Conservation (phyloP, 92 coral and sea anemone genomes). For the Montipora capitata region DNA sequence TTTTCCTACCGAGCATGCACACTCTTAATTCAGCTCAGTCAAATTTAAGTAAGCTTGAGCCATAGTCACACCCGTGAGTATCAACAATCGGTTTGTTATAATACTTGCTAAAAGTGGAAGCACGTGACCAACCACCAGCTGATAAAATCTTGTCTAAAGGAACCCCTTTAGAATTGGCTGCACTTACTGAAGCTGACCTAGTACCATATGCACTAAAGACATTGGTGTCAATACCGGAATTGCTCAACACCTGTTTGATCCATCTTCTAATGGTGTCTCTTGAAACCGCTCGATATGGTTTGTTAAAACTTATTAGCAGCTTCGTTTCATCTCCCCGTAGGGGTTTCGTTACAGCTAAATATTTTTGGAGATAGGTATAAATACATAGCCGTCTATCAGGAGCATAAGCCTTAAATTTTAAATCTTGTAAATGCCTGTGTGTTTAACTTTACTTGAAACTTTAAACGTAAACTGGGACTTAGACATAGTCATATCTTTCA, state of each 20-base stretch:
- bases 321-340: conserved; percentile 9
- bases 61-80: neutral
- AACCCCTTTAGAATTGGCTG: conserved; percentile 12
- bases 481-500: too few relatives aligned
- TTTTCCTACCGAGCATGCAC: neutral
- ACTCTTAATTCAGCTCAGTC: neutral
- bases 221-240: neutral
- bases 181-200: conserved; percentile 21
- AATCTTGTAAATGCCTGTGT: too few relatives aligned
- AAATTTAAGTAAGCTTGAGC: neutral
- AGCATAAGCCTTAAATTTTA: too few relatives aligned
- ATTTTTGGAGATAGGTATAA: neutral
- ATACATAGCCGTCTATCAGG: too few relatives aligned
- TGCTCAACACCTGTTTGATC: neutral
- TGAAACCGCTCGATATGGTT: conserved; percentile 48
- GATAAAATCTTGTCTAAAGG: conserved; percentile 45
- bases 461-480: too few relatives aligned
- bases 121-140: conserved; percentile 40
- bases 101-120: conserved; percentile 39
- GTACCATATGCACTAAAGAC: neutral
- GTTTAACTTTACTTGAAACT: too few relatives aligned
- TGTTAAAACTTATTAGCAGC: conserved; percentile 60
- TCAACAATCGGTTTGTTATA: conserved; percentile 36
- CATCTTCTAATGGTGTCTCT: conserved; percentile 14
- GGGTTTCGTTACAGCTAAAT: conserved; percentile 19